Evolutionary conservation across 2,888 invertebrate species (phyloP), one percentile per base, ranked within the genome.

Genomic region (Leucoptera coffeella): DNA sequence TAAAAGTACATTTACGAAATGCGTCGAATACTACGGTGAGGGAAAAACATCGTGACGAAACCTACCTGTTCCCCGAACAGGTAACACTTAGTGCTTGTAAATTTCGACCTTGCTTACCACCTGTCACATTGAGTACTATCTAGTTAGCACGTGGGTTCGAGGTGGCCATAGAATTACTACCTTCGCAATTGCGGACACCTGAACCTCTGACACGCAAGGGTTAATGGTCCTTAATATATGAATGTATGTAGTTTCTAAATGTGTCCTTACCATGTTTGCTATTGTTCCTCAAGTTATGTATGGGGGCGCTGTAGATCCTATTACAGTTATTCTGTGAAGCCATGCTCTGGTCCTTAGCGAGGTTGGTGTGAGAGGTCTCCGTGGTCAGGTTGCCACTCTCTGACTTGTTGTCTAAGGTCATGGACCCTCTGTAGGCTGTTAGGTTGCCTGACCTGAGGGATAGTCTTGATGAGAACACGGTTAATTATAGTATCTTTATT

Each of bases 251-350:
- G 8, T 6, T 22, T 6, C 7, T 23, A 7, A n/a, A 21, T 22
- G 5, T 6, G 4, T 12, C 30, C 43, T 41, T 19, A 62, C 67
- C 67, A 27, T 67, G 67, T 36, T 67, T 67, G 22, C 55, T 65
- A 29, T 59, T 61, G 33, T 65, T 64, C 35, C 72, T 46, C 46
- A 64, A 45, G 28, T 67, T 65, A 28, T 67, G 65, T 35, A 65
- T 43, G 0, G 72, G 72, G 2, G 71, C 69, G 32, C 69, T 67
- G 41, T 72, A 72, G 26, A 71, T 60, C 17, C 72, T 27, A 14
- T 22, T 31, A 17, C 29, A 30, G 19, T 33, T 43, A 27, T 60
- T 62, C 32, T 43, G 43, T 0, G 52, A 48, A 28, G 56, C 62
- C 13, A 52, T 32, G 0, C 50, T 42, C 15, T 46, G 58, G 4